A percentile compares a stretch with the other conserved stretches of the same genome.
These are phyloP conservation scores for Nezara viridula DNA, from an alignment of 2,888 invertebrate genomes.

Conservation along the genomic window DNA sequence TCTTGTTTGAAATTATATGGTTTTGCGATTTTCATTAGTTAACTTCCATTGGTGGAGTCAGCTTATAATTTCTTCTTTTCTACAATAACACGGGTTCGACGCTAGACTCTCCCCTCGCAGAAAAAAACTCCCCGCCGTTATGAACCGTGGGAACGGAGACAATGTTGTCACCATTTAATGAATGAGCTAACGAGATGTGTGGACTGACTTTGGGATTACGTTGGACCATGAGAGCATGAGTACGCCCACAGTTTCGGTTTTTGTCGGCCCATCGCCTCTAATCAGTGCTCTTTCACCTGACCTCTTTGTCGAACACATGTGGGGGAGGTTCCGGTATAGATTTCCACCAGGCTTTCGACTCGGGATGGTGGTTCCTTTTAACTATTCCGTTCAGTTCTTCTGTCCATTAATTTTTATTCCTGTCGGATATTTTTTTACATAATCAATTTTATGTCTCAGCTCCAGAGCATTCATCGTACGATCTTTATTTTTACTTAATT, in stretches of 20 bases:
- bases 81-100: not conserved
- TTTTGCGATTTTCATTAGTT: too few species aligned
- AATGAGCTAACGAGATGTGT: not conserved
- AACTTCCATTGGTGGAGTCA: too few species aligned
- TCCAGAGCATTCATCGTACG: too few species aligned
- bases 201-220: not conserved
- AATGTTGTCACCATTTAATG: conserved; percentile 8
- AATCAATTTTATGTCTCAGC: too few species aligned
- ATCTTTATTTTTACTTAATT: too few species aligned
- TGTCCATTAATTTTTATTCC: not conserved
- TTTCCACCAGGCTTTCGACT: not conserved
- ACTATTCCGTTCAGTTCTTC: not conserved
- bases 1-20: too few species aligned
- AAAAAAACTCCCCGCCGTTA: not conserved
- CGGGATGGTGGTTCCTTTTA: not conserved
- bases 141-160: conserved; percentile 19
- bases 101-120: not conserved
- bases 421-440: not conserved
- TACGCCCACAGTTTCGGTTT: conserved; percentile 34
- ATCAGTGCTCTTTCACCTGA: conserved; percentile 28
- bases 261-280: conserved; percentile 42
- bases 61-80: not conserved
- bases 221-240: not conserved
- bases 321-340: not conserved
- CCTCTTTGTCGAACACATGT: not conserved